phyloP scores from a whole-genome alignment of 1,140 invertebrate genomes.

The Papilio xuthus region DNA sequence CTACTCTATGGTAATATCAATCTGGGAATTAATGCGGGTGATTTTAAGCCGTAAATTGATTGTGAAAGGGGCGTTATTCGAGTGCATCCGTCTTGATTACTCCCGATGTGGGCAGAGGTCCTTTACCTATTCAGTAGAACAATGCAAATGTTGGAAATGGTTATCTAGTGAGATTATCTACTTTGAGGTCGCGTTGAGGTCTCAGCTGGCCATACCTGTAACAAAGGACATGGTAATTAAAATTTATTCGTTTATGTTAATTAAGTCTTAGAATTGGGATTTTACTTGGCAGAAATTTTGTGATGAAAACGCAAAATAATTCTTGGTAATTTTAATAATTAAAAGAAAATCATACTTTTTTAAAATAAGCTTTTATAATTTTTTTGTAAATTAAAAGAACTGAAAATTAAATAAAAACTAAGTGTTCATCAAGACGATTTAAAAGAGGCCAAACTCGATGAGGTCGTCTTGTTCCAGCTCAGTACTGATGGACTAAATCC shows the following conservation, averaged over 20 bases:
- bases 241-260: constrained; percentile 24
- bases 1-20: constrained; percentile 67
- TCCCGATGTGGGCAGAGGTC: constrained; percentile 9
- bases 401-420: no score
- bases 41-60: constrained; percentile 52
- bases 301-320: not conserved
- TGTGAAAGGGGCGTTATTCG: constrained; percentile 43
- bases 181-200: constrained; percentile 21
- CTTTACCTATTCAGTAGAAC: constrained; percentile 37
- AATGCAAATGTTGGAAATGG: constrained; percentile 42
- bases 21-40: constrained; percentile 46
- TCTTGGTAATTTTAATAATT: no score
- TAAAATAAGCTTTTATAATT: no score
- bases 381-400: no score
- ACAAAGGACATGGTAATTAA: constrained; percentile 36
- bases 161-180: constrained; percentile 39
- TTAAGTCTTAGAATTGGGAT: constrained; percentile 17
- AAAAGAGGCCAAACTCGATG: no score
- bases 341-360: no score
- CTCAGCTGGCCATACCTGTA: constrained; percentile 43
- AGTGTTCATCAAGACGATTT: no score
- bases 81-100: constrained; percentile 37
- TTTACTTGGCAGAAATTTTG: not conserved
- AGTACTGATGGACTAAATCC: no score
- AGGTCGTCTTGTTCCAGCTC: no score